Percentiles rank a stretch among this genome's conserved stretches.
Evolutionary conservation across 2,888 invertebrate genomes (phyloP).

Genomic region (Nasonia oneida): DNA sequence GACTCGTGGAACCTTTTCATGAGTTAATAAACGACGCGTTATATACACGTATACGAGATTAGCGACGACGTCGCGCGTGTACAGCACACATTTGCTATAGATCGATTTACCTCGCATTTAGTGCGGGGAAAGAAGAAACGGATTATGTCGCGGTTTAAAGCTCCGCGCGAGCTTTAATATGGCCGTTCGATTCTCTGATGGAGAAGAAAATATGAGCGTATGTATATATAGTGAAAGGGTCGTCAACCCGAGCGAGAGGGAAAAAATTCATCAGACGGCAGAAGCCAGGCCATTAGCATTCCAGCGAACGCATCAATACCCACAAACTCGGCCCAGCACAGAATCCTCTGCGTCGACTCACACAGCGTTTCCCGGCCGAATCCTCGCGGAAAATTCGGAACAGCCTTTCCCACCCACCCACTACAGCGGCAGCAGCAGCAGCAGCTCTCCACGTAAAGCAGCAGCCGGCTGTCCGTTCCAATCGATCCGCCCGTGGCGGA

Average conservation of each 20-base stretch:
- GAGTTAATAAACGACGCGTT: neutral
- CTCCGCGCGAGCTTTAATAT: neutral
- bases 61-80: neutral
- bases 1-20: neutral
- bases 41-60: neutral
- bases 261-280: neutral
- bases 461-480: slow-evolving; percentile 39
- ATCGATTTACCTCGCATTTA: slow-evolving; percentile 15
- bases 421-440: neutral
- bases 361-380: slow-evolving; percentile 25
- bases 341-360: too few relatives aligned
- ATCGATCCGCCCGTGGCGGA: slow-evolving; percentile 52
- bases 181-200: neutral
- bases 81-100: slow-evolving; percentile 15
- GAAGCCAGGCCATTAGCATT: neutral
- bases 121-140: neutral
- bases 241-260: neutral
- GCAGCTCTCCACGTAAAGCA: slow-evolving; percentile 3
- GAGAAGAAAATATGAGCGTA: too few relatives aligned
- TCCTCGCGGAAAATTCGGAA: slow-evolving; percentile 47
- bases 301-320: neutral
- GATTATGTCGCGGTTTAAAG: neutral
- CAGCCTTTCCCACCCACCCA: slow-evolving; percentile 2
- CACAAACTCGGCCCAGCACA: neutral
- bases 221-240: neutral